Percentiles rank a stretch among this genome's conserved stretches.
These are phyloP conservation scores for Phragmatobia fuliginosa DNA, from an alignment of 2,888 invertebrate genomes.

Conservation along the genomic window DNA sequence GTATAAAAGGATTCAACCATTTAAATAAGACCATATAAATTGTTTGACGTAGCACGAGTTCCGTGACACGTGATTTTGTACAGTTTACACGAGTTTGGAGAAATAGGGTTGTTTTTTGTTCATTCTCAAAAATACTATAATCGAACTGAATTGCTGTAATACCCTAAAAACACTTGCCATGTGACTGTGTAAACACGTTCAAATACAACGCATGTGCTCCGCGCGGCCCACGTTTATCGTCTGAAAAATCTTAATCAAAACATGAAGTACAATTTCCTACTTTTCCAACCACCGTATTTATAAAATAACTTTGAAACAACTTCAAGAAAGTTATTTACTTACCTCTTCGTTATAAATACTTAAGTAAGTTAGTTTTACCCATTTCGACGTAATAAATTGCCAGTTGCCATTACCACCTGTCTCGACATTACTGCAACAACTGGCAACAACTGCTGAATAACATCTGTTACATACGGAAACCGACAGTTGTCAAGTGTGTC, in stretches of 20 bases:
- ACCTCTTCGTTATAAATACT: conserved; percentile 23
- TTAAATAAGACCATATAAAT: not conserved
- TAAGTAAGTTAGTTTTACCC: conserved; percentile 37
- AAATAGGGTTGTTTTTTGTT: not conserved
- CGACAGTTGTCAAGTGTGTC: conserved; percentile 43
- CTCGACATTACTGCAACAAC: conserved; percentile 48
- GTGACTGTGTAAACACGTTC: not conserved
- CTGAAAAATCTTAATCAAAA: not conserved
- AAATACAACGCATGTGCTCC: not conserved
- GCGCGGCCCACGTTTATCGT: not conserved
- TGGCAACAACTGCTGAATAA: conserved; percentile 38
- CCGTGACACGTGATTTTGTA: not conserved
- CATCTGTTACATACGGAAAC: conserved; percentile 54
- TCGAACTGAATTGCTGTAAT: not conserved
- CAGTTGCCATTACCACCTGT: conserved; percentile 53
- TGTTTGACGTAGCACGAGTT: not conserved
- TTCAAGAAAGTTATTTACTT: conserved; percentile 5
- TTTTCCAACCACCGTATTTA: not conserved
- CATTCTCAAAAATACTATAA: not conserved
- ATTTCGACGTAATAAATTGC: conserved; percentile 42
- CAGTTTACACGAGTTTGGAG: not conserved
- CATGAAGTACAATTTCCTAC: not conserved
- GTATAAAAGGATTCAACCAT: not conserved
- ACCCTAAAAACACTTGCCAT: not conserved
- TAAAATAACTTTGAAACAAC: not conserved